Conservation (phyloP, 2,797 vertebrate species). For the Phyllotis vaccarum region DNA sequence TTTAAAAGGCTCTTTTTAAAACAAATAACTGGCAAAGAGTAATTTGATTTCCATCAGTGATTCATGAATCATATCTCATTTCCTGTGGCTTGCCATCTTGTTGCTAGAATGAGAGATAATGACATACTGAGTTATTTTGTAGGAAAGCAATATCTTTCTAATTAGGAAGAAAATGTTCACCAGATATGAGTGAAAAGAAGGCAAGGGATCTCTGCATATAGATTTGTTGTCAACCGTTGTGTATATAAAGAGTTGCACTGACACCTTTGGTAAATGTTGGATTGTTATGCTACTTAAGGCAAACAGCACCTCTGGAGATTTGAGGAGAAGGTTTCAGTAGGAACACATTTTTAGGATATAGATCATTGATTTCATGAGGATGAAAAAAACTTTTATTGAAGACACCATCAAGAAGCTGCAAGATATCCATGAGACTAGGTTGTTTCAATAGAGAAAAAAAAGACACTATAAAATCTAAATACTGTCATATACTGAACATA, state of each 20-base stretch:
- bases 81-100: conserved; percentile 17
- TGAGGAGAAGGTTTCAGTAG: background rate
- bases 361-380: background rate
- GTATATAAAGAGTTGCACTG: background rate
- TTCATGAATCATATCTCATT: background rate
- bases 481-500: background rate
- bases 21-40: conserved; percentile 46
- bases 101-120: background rate
- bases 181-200: background rate
- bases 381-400: conserved; percentile 28
- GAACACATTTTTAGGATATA: background rate
- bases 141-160: background rate
- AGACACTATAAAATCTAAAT: background rate
- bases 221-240: background rate
- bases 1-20: background rate
- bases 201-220: background rate
- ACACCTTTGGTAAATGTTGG: background rate
- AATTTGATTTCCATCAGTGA: conserved; percentile 18
- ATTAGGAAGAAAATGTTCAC: background rate
- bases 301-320: background rate
- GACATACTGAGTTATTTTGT: background rate
- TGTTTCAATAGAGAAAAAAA: background rate
- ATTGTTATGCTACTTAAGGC: background rate
- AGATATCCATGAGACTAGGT: background rate
- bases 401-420: background rate